phyloP scores from a whole-genome alignment of 2,888 invertebrate genomes.

The Melinaea menophilus region DNA sequence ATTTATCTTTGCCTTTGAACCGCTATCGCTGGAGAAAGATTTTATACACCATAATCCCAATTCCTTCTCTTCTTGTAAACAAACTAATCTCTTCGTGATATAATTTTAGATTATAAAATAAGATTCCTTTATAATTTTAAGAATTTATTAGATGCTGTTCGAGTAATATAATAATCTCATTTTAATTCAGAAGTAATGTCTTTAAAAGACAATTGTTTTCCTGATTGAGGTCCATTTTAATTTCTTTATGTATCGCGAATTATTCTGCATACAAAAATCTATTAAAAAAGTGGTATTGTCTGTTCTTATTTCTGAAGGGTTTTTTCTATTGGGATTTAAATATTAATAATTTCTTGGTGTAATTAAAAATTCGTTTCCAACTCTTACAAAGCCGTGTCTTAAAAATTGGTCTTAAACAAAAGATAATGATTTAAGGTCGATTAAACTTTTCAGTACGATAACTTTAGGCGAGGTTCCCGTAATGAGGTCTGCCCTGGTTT shows the following conservation, averaged over 20 bases:
- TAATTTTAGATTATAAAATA: no score
- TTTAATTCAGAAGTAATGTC: no score
- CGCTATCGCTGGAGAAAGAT: conserved; percentile 19
- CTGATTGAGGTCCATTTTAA: no score
- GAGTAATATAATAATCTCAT: no score
- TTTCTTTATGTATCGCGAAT: no score
- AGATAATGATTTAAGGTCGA: conserved; percentile 48
- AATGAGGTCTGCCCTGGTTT: conserved; percentile 27
- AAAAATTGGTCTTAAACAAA: conserved; percentile 42
- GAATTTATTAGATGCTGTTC: no score
- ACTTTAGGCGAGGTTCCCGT: conserved; percentile 22
- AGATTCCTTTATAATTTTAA: no score
- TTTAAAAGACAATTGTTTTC: no score
- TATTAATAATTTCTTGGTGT: conserved; percentile 45
- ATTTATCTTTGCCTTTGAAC: conserved; percentile 31
- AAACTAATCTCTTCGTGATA: conserved; percentile 19
- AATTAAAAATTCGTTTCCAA: conserved; percentile 44
- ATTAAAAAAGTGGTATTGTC: conserved; percentile 16
- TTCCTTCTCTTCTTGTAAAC: conserved; percentile 20
- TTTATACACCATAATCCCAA: conserved; percentile 25
- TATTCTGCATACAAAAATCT: background rate
- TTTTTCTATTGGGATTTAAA: conserved; percentile 37
- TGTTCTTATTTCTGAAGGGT: conserved; percentile 16
- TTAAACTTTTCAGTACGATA: conserved; percentile 49
- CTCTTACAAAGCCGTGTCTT: conserved; percentile 17